Conservation (phyloP, 2,797 vertebrate genomes). For the Poeciliopsis paucimaculata region DNA sequence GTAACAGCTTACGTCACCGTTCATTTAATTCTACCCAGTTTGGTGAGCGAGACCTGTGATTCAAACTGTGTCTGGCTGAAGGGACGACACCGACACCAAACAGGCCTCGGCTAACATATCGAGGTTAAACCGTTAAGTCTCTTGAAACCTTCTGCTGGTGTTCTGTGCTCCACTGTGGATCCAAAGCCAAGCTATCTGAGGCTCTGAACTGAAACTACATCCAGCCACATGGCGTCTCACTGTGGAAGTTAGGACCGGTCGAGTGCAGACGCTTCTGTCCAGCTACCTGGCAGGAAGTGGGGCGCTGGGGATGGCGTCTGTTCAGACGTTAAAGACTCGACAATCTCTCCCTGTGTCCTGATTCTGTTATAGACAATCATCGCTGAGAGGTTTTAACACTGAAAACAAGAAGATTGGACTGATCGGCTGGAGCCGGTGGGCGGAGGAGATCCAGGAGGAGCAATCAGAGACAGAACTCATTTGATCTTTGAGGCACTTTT, state of each 20-base stretch:
- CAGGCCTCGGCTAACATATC: neutral
- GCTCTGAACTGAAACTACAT: neutral
- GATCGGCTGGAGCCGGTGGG: slow-evolving; percentile 19
- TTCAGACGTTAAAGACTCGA: neutral
- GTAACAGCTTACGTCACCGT: neutral
- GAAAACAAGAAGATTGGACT: slow-evolving; percentile 1
- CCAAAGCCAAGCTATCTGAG: neutral
- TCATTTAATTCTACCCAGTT: too few relatives aligned
- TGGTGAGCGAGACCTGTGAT: neutral
- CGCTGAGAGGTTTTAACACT: slow-evolving; percentile 2
- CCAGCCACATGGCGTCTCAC: slow-evolving; percentile 30
- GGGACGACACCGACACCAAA: neutral
- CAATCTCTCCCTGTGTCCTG: neutral
- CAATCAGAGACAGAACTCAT: slow-evolving; percentile 69
- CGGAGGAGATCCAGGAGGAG: slow-evolving; percentile 51
- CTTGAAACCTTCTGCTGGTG: neutral
- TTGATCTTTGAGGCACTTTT: slow-evolving; percentile 86
- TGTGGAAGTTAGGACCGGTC: slow-evolving; percentile 22
- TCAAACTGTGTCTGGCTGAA: neutral
- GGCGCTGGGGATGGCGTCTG: neutral
- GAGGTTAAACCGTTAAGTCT: neutral
- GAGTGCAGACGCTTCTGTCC: slow-evolving; percentile 8
- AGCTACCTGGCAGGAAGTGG: slow-evolving; percentile 21
- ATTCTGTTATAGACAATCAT: slow-evolving; percentile 6
- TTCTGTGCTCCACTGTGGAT: neutral